Evolutionary conservation across 1,140 invertebrate genomes (phyloP).

Genomic region (Lordiphosa clarofinis): DNA sequence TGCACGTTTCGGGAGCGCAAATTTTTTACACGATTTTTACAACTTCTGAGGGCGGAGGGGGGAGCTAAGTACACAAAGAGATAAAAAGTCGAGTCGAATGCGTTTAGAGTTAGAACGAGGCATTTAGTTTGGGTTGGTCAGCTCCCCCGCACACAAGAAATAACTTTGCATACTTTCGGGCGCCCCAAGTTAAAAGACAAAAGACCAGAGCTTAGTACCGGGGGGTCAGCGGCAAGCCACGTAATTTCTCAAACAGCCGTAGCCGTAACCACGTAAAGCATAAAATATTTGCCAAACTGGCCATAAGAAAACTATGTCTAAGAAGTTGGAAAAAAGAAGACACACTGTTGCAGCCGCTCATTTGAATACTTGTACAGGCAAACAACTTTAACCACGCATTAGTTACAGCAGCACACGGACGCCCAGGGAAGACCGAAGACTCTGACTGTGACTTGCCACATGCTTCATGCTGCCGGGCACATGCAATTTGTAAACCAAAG

Average conservation of each 20-base stretch:
- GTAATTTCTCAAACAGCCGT: constrained; percentile 74
- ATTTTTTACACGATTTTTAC: constrained; percentile 78
- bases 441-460: constrained; percentile 53
- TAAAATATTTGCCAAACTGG: constrained; percentile 62
- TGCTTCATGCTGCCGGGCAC: constrained; percentile 54
- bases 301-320: constrained; percentile 67
- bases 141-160: constrained; percentile 42
- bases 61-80: constrained; percentile 67
- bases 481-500: constrained; percentile 77
- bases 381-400: constrained; percentile 76
- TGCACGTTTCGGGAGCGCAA: constrained; percentile 68
- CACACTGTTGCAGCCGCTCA: constrained; percentile 56
- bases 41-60: constrained; percentile 48
- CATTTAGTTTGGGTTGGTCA: constrained; percentile 35
- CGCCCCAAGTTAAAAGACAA: constrained; percentile 62
- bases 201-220: constrained; percentile 30
- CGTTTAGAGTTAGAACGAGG: constrained; percentile 53
- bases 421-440: constrained; percentile 3
- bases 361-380: constrained; percentile 61
- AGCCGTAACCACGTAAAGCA: constrained; percentile 71
- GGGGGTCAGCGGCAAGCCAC: constrained; percentile 40
- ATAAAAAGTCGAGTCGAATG: constrained; percentile 68
- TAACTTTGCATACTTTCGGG: constrained; percentile 75
- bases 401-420: constrained; percentile 43
- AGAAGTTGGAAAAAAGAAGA: constrained; percentile 41